Evolutionary conservation across 2,113 vertebrate species (phyloP).

Genomic region (Ictalurus punctatus): DNA sequence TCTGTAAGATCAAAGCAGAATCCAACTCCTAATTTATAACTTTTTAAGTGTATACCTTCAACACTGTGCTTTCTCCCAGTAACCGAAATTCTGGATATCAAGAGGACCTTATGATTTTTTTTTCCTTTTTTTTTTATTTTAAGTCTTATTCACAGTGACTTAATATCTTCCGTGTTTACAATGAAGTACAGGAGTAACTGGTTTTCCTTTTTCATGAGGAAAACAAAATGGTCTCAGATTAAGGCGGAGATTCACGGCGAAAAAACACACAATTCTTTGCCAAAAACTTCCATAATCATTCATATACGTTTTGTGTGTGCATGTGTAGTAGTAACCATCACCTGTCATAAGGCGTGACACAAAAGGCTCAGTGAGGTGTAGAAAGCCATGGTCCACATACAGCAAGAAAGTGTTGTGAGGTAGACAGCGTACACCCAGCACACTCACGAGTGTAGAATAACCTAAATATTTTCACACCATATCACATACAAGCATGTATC

Average conservation of each 20-base stretch:
- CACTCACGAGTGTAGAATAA: constrained; percentile 82
- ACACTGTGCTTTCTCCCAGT: not conserved
- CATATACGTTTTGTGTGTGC: not conserved
- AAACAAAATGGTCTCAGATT: not conserved
- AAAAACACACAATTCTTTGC: not conserved
- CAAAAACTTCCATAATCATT: not conserved
- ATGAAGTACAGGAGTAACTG: not conserved
- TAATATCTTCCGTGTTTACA: not conserved
- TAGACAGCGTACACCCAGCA: constrained; percentile 83
- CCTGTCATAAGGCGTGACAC: constrained; percentile 77
- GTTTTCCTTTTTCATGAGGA: not conserved
- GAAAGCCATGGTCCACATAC: constrained; percentile 80
- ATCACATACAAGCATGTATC: not conserved
- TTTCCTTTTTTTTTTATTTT: too few species aligned
- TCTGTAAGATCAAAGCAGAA: not conserved
- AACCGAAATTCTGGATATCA: not conserved
- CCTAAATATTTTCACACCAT: constrained; percentile 67
- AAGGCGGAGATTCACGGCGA: not conserved
- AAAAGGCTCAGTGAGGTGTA: constrained; percentile 78
- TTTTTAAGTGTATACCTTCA: not conserved
- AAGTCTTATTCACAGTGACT: not conserved
- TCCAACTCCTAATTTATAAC: not conserved
- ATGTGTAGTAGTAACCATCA: constrained; percentile 47
- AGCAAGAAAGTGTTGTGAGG: constrained; percentile 85
- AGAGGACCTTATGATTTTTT: not conserved